These are phyloP conservation scores for Eurosta solidaginis DNA, from an alignment of 1,140 invertebrate genomes.

Conservation along the genomic window DNA sequence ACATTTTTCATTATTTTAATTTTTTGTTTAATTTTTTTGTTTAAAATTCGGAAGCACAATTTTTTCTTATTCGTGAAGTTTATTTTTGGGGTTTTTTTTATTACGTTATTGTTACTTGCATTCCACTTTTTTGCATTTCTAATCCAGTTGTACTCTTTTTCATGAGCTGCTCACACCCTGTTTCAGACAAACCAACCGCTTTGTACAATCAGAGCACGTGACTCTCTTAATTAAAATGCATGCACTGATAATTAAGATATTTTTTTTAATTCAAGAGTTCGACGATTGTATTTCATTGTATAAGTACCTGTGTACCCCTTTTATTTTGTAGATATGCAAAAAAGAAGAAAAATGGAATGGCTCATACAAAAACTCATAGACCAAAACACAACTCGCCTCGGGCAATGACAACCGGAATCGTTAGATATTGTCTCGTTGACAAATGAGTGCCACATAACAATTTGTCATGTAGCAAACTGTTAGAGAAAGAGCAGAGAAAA, in stretches of 20 bases:
- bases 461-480: background rate
- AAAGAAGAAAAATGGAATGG: no score
- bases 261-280: slow-evolving; percentile 6
- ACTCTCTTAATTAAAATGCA: slow-evolving; percentile 25
- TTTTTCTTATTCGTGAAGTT: no score
- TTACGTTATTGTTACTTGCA: no score
- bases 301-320: background rate
- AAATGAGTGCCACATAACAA: slow-evolving; percentile 2
- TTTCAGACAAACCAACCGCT: background rate
- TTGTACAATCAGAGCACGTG: background rate
- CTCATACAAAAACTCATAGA: no score
- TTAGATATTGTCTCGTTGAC: background rate
- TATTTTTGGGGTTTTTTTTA: no score
- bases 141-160: no score
- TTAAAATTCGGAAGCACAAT: no score
- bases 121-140: no score
- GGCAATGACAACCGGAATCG: background rate
- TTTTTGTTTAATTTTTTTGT: no score
- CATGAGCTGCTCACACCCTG: background rate
- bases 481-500: background rate
- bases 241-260: slow-evolving; percentile 10
- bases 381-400: background rate
- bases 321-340: no score
- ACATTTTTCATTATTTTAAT: no score
- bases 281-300: background rate